phyloP scores from a whole-genome alignment of 1,140 invertebrate genomes.

The Holcopasites calliopsidis region DNA sequence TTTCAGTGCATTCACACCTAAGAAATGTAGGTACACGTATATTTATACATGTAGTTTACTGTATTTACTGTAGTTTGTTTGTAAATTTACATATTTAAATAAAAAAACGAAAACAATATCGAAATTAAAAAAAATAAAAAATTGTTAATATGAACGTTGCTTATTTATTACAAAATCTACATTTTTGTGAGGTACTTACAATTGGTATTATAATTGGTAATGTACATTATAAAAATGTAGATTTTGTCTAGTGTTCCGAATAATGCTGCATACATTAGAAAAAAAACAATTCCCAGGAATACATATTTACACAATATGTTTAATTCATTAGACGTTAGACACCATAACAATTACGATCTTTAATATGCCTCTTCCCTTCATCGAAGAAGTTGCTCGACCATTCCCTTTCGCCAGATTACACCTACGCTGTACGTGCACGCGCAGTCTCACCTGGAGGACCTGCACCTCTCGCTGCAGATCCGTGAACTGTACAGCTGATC shows the following conservation, averaged over 20 bases:
- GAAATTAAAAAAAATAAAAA: too few relatives aligned
- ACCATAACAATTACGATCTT: not conserved
- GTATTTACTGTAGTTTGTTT: too few relatives aligned
- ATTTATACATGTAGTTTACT: too few relatives aligned
- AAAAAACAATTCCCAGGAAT: not conserved
- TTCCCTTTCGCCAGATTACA: not conserved
- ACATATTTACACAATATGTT: too few relatives aligned
- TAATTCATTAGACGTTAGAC: not conserved
- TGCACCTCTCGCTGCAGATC: not conserved
- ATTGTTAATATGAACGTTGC: too few relatives aligned
- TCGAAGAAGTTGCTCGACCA: conserved; percentile 11
- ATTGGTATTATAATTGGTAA: too few relatives aligned
- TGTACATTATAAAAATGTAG: not conserved
- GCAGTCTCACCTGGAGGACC: conserved; percentile 24
- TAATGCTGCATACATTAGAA: not conserved
- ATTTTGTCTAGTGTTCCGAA: not conserved
- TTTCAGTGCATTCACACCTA: too few relatives aligned
- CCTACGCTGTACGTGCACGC: conserved; percentile 19
- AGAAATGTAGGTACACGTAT: too few relatives aligned
- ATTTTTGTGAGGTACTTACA: too few relatives aligned
- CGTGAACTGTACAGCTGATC: conserved; percentile 1
- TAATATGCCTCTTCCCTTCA: conserved; percentile 35
- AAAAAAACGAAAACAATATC: too few relatives aligned
- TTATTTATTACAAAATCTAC: too few relatives aligned
- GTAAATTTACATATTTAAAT: too few relatives aligned